phyloP scores from a whole-genome alignment of 2,113 vertebrate species.

The Perca flavescens region DNA sequence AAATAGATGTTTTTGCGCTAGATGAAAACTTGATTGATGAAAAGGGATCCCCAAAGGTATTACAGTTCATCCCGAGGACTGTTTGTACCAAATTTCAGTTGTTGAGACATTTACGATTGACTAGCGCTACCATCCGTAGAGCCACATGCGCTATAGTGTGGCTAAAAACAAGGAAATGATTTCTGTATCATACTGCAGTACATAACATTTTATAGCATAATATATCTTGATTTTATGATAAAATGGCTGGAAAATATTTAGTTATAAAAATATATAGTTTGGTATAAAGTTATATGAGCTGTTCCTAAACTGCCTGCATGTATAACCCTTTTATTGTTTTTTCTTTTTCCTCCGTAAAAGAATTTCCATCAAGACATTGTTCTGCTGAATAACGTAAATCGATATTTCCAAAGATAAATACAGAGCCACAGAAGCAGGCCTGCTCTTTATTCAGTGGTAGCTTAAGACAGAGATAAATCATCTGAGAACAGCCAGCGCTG shows the following conservation, averaged over 20 bases:
- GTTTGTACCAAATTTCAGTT: background rate
- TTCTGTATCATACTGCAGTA: slow-evolving; percentile 13
- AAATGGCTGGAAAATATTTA: slow-evolving; percentile 35
- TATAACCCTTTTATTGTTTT: slow-evolving; percentile 35
- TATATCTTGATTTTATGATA: slow-evolving; percentile 44
- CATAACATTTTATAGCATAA: slow-evolving; percentile 21
- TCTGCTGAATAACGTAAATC: slow-evolving; percentile 70
- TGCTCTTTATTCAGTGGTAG: slow-evolving; percentile 63
- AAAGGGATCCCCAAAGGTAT: no score
- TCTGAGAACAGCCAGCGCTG: slow-evolving; percentile 53
- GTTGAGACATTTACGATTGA: background rate
- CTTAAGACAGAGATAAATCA: slow-evolving; percentile 76
- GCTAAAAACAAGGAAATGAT: slow-evolving; percentile 8
- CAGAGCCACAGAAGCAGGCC: slow-evolving; percentile 65
- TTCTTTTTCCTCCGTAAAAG: slow-evolving; percentile 20
- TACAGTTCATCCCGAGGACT: background rate
- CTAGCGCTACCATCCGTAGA: background rate
- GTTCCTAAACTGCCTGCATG: slow-evolving; percentile 20
- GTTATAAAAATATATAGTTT: slow-evolving; percentile 12
- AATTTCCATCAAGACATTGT: slow-evolving; percentile 58
- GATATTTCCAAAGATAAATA: slow-evolving; percentile 64
- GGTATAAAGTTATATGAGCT: slow-evolving; percentile 55
- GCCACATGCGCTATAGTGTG: background rate
- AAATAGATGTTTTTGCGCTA: no score
- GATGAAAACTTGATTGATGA: no score